Base-by-base conservation (phyloP, 2,113 vertebrate genomes). In the Nycticebus coucang region DNA sequence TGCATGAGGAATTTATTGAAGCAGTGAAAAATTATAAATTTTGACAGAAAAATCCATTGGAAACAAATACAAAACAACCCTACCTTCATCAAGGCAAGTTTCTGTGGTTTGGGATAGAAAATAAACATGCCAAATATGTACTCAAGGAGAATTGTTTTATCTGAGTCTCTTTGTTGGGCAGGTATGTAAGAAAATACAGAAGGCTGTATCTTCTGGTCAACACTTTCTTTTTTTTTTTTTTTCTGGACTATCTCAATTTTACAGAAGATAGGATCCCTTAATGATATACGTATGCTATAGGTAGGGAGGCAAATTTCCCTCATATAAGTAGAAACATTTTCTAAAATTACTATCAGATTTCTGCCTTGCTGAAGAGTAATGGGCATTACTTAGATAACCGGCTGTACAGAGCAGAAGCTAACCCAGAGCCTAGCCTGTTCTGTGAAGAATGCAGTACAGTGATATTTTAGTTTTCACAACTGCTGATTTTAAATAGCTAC, bases 181-280 rank as follows among this genome's bases (percentile, higher is more conserved):
- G 81, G n/a, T 68, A 75, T 89, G 13, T 80, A 57, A 80, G 72
- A 80, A 68, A 94, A 77, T 66, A 71, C 17, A 77, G 13, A 91
- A 24, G 55, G 28, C 72, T 69, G 33, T 3, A 2, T 83, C 41
- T 93, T 89, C 59, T 30, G 22, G 37, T 57, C 2, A 19, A 45
- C 2, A 64, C 3, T 15, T n/a, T 86, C 78, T 35, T 66, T 75
- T 41, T 86, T 72, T 77, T 66, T 89, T 35, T 66, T 75, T 41
- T 86, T 8, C 26, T 89, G 74, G 68, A 87, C 97, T 92, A 93
- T 95, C 19, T 95, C 83, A 89, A 19, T 93, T 93, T 96, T 92
- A 80, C 72, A 91, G 45, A 84, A 95, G 87, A 84, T 55, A 69
- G 81, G 71, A 94, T 93, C 33, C n/a, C n/a, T 92, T 89, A 91